phyloP scores from a whole-genome alignment of 2,888 invertebrate genomes.

The Orthonevra nobilis region DNA sequence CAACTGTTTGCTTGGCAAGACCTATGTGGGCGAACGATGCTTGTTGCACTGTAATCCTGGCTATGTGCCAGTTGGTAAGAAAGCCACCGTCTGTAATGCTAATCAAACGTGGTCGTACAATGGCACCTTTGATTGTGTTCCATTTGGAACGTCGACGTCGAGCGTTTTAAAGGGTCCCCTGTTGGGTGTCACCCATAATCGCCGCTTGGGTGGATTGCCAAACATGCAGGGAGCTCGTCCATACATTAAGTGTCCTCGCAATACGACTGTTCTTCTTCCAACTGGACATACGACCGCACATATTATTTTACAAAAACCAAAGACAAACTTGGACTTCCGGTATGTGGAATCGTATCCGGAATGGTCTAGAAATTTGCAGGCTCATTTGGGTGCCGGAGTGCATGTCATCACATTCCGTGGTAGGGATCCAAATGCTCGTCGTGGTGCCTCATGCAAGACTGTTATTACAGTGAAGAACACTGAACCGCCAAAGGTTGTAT shows the following conservation, averaged over 20 bases:
- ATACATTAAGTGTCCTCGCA: conserved; percentile 84
- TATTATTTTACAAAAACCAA: conserved; percentile 81
- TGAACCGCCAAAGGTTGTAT: conserved; percentile 82
- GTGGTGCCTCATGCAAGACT: conserved; percentile 83
- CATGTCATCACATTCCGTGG: conserved; percentile 84
- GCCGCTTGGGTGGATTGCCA: conserved; percentile 6
- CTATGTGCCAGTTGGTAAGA: conserved; percentile 77
- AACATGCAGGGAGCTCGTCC: conserved; percentile 79
- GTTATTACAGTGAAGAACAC: conserved; percentile 83
- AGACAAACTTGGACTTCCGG: conserved; percentile 85
- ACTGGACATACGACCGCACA: conserved; percentile 76
- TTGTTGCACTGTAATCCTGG: conserved; percentile 81
- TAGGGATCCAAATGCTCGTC: conserved; percentile 81
- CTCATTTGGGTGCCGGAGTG: conserved; percentile 82
- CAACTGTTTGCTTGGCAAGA: conserved; percentile 81
- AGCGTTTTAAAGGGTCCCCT: conserved; percentile 23
- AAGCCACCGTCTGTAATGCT: conserved; percentile 76
- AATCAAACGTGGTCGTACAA: conserved; percentile 78
- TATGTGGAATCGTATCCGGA: conserved; percentile 83
- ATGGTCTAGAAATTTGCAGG: conserved; percentile 84
- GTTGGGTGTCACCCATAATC: neutral
- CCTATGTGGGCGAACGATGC: conserved; percentile 81
- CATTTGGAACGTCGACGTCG: conserved; percentile 43
- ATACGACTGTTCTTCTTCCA: conserved; percentile 82
- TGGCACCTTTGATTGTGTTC: conserved; percentile 76